A percentile compares a stretch with the other conserved stretches of the same genome.
Conservation (phyloP, 1,140 invertebrate species). For the Sycophila sp. region DNA sequence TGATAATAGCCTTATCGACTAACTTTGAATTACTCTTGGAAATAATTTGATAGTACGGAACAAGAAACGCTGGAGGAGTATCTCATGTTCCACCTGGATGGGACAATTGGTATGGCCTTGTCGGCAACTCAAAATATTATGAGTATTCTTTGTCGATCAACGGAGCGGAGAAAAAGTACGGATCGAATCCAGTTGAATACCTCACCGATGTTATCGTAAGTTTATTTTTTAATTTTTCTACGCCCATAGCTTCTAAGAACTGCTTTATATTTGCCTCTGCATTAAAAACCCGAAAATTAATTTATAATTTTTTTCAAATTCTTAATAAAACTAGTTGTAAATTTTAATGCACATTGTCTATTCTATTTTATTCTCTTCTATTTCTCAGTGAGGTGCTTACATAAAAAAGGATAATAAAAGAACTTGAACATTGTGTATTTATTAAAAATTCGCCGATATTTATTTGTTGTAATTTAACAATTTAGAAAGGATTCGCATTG, state of each 20-base stretch:
- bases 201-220: slow-evolving; percentile 87
- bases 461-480: slow-evolving; percentile 24
- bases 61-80: slow-evolving; percentile 68
- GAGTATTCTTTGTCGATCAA: slow-evolving; percentile 89
- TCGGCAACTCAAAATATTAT: slow-evolving; percentile 89
- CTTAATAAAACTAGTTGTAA: no score
- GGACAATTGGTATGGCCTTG: slow-evolving; percentile 81
- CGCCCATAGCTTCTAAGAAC: no score
- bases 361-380: no score
- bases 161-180: slow-evolving; percentile 71
- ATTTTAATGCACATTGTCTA: no score
- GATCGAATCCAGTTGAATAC: slow-evolving; percentile 72
- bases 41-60: slow-evolving; percentile 76
- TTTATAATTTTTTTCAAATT: no score
- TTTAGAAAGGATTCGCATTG: slow-evolving; percentile 68
- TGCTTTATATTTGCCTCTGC: no score
- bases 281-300: no score
- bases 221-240: no score
- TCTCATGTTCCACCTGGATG: slow-evolving; percentile 81
- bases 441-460: background rate
- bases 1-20: background rate
- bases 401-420: no score
- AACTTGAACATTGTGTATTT: no score
- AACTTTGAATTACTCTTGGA: background rate
- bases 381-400: no score